Percentiles rank a stretch among this genome's conserved stretches.
These are phyloP conservation scores for Cyrtonyx montezumae DNA, from an alignment of 2,113 vertebrate genomes.

Conservation along the genomic window DNA sequence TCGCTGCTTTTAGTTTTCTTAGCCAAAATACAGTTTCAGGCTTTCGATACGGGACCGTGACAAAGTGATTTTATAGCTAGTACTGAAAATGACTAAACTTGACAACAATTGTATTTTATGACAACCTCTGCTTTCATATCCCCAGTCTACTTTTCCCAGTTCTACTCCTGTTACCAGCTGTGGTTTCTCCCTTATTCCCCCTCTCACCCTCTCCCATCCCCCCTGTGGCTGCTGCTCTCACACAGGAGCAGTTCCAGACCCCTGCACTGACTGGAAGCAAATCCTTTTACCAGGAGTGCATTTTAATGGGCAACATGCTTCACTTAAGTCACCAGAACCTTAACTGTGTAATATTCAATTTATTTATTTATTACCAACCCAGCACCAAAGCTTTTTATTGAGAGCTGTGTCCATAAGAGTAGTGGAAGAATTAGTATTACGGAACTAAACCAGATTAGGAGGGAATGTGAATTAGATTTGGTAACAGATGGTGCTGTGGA, in stretches of 20 bases:
- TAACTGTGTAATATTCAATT: constrained; percentile 74
- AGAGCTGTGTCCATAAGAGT: constrained; percentile 74
- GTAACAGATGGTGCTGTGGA: constrained; percentile 97
- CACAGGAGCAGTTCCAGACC: constrained; percentile 64
- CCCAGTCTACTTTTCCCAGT: constrained; percentile 70
- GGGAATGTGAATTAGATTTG: constrained; percentile 98
- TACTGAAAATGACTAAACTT: constrained; percentile 78
- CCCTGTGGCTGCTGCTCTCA: neutral
- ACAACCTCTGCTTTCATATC: constrained; percentile 79
- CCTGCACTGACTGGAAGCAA: constrained; percentile 69
- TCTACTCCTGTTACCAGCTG: constrained; percentile 51
- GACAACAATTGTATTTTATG: constrained; percentile 81
- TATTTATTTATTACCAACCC: constrained; percentile 53
- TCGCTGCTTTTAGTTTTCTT: constrained; percentile 59
- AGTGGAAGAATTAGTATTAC: constrained; percentile 90
- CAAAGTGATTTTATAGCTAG: constrained; percentile 78
- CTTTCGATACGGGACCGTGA: constrained; percentile 72
- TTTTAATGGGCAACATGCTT: constrained; percentile 66
- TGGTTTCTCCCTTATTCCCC: neutral
- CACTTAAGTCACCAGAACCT: constrained; percentile 63
- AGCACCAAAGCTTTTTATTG: constrained; percentile 60
- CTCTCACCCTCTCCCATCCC: neutral
- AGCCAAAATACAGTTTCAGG: constrained; percentile 71
- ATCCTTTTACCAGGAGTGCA: constrained; percentile 73
- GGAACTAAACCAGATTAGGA: constrained; percentile 96